Evolutionary conservation across 2,888 invertebrate genomes (phyloP), one percentile per base, ranked within the genome.

Genomic region (Spisula subtruncata): DNA sequence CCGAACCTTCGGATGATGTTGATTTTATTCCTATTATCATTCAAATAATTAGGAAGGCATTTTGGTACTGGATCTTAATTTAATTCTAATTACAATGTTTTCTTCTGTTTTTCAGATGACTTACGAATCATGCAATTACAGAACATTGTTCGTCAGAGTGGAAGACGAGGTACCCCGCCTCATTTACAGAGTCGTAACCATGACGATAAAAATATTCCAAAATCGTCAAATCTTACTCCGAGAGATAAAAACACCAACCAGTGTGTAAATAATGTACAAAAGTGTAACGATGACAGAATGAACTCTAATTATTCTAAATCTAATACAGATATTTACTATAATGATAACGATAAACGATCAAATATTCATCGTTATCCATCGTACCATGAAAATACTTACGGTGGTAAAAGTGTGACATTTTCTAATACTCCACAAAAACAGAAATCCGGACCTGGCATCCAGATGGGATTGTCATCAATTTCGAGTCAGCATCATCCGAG

Each of bases 161-260:
- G 94, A 12, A 81, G 94, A 29, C 79, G 92, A n/a, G 94, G 93
- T 18, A 91, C 91, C 20, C 94, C 94, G 51, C 94, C 93, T 51
- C 93, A 93, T 79, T 66, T 89, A 81, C 89, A 91, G 18, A 81
- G 84, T 32, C 79, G 80, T 75, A 32, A 79, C 35, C 81, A 29
- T 16, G 84, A 81, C 60, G 86, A 88, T 10, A 88, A 86, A 79
- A 85, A 83, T 83, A 87, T 83, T 32, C 56, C 56, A 75, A 90
- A 90, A 84, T 82, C 90, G 14, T 82, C 86, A 32, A 91, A 86
- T 29, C 85, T 88, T 46, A 66, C 91, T 35, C 91, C 91, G 5
- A 90, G 90, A 87, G 90, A 89, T 75, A 86, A 83, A 81, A 82
- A 86, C 25, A 81, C 56, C 18, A 89, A 86, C 79, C 88, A 92